phyloP scores from a whole-genome alignment of 1,140 invertebrate genomes.

The Drosophila ambigua region DNA sequence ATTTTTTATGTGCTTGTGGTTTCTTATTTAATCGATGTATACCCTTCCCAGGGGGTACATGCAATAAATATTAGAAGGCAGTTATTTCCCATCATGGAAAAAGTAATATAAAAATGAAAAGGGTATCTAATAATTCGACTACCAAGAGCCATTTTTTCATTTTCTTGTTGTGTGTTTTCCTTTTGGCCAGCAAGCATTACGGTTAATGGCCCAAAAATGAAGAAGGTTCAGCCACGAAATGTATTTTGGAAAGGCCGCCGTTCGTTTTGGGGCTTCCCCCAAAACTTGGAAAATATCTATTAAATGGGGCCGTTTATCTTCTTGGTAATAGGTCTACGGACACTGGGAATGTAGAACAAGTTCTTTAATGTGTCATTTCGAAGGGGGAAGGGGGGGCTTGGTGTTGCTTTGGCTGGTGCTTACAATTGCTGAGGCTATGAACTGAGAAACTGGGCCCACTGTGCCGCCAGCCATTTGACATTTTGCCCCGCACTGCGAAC shows the following conservation, averaged over 20 bases:
- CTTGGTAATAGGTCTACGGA: slow-evolving; percentile 14
- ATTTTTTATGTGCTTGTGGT: slow-evolving; percentile 8
- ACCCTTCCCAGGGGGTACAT: too few species aligned
- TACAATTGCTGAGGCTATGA: too few species aligned
- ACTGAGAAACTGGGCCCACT: slow-evolving; percentile 39
- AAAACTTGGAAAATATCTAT: slow-evolving; percentile 46
- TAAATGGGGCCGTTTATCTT: slow-evolving; percentile 52
- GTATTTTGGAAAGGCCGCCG: slow-evolving; percentile 13
- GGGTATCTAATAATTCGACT: too few species aligned
- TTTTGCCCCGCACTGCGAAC: slow-evolving; percentile 46
- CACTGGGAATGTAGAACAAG: slow-evolving; percentile 30
- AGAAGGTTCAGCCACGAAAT: slow-evolving; percentile 50
- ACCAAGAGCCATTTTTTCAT: neutral
- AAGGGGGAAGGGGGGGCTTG: neutral
- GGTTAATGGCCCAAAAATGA: slow-evolving; percentile 50
- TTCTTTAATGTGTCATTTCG: slow-evolving; percentile 17
- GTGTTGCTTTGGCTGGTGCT: too few species aligned
- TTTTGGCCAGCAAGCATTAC: slow-evolving; percentile 26
- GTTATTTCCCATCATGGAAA: too few species aligned
- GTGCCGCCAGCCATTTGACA: slow-evolving; percentile 56
- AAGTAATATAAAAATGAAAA: too few species aligned
- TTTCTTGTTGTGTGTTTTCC: slow-evolving; percentile 18
- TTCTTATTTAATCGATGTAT: neutral
- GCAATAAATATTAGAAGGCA: too few species aligned
- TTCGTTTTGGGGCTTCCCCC: slow-evolving; percentile 23